A percentile compares a stretch with the other conserved stretches of the same genome.
phyloP scores from a whole-genome alignment of 2,113 vertebrate species.

The human region GRCh38 chr12:130830001-130830500 shows the following conservation, averaged over 20 bases:
- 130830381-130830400: too few relatives aligned
- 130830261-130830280: not conserved
- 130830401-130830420: too few relatives aligned
- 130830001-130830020: fast-evolving
- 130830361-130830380: too few relatives aligned
- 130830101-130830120: fast-evolving
- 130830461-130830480: fast-evolving
- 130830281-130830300: not conserved
- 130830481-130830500: not conserved
- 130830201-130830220: not conserved
- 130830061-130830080: fast-evolving
- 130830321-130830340: too few relatives aligned
- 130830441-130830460: not conserved
- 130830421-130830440: too few relatives aligned
- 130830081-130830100: fast-evolving
- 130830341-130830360: too few relatives aligned
- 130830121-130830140: too few relatives aligned
- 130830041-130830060: not conserved
- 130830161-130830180: fast-evolving
- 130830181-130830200: not conserved
- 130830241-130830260: fast-evolving
- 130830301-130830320: fast-evolving
- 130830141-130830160: not conserved
- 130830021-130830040: not conserved
- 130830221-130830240: too few relatives aligned